Base-by-base conservation (phyloP, 2,888 invertebrate species). In the Dicyrtomina minuta region DNA sequence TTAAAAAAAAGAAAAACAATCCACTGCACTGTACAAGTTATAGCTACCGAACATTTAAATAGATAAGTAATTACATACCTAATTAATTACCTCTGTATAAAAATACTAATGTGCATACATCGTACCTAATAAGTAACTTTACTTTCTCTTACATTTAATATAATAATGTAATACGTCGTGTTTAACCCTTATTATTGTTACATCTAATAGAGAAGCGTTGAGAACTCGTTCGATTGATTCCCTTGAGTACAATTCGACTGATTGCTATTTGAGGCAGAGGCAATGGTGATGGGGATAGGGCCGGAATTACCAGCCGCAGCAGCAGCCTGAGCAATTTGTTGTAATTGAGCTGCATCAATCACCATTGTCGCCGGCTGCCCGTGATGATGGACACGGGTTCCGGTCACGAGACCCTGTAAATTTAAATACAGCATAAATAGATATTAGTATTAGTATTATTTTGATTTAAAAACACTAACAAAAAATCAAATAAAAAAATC, bases 281-380 rank as follows among this genome's bases (percentile, higher is more conserved):
- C 60, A 53, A 76, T 73, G n/a, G 74, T 72, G 26, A 76, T 76
- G n/a, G 76, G 76, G 55, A 75, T 75, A 3, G 71, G 66, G 1
- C 60, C 61, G 20, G 61, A 53, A 43, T 62, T 62, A 0, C 62
- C 66, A 6, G 72, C 70, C 12, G 73, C 72, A 10, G 71, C 74
- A 1, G 71, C 73, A n/a, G 74, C 74, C 66, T 72, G 72, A 0
- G 74, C 72, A 13, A 77, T 17, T 46, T 76, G 77, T 44, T 76
- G 76, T 3, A 77, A 62, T 55, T 77, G 77, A 17, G 72, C 71
- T 22, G 77, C 72, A 46, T 75, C 76, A 10, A 77, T 59, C n/a
- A 77, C 72, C 72, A 77, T 74, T 15, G 66, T 70, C 13, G 65
- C 66, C 33, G 71, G 70, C 8, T 58, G 39, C 10, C 62, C 66